Conservation (phyloP, 2,113 vertebrate genomes). For the Pelvicachromis taeniatus region DNA sequence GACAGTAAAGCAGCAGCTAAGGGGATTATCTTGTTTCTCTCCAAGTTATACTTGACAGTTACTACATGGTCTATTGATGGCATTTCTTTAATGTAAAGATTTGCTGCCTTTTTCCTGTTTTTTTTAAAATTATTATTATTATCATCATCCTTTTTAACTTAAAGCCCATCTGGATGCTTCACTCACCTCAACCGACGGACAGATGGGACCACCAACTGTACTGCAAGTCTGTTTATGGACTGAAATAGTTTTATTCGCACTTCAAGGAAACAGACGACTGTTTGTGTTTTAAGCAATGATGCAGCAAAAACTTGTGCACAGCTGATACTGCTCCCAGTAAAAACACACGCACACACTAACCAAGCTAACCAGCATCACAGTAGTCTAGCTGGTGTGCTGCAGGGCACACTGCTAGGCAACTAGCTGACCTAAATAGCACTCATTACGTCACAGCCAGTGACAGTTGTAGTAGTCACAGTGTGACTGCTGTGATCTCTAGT, state of each 20-base stretch:
- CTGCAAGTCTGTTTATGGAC: background rate
- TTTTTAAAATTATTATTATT: no score
- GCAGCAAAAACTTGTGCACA: background rate
- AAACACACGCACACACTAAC: background rate
- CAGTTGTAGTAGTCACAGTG: constrained; percentile 54
- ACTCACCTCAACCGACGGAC: background rate
- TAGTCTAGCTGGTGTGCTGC: constrained; percentile 60
- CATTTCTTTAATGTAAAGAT: background rate
- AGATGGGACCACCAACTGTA: background rate
- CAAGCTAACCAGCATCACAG: constrained; percentile 48
- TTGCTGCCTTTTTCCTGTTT: background rate
- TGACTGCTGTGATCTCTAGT: constrained; percentile 60
- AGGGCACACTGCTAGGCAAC: constrained; percentile 68
- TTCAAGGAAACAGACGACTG: background rate
- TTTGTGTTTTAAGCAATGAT: background rate
- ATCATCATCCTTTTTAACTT: no score
- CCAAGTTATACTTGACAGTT: constrained; percentile 31
- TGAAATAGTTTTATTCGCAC: background rate
- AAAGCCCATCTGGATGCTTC: background rate
- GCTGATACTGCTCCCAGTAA: background rate
- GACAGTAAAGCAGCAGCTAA: constrained; percentile 56
- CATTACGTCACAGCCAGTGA: constrained; percentile 60
- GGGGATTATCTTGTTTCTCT: constrained; percentile 53
- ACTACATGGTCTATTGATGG: background rate
- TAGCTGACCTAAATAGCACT: constrained; percentile 71